phyloP scores from a whole-genome alignment of 2,113 vertebrate genomes.

The Brachypodius melanocephalos region DNA sequence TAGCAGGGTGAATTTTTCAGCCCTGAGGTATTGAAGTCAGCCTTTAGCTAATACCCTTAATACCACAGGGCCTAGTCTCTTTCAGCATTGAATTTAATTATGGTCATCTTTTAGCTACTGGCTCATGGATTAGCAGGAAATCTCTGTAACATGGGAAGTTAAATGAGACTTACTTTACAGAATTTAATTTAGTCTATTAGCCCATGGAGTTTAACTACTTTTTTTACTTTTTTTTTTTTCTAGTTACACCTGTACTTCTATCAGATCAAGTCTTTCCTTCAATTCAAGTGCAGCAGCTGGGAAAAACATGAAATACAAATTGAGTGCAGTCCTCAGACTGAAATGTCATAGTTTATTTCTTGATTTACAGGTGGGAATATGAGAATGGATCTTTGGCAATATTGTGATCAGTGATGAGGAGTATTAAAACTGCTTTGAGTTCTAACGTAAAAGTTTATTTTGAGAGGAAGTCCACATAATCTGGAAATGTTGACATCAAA shows the following conservation, averaged over 20 bases:
- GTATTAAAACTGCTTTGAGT: neutral
- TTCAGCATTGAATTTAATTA: neutral
- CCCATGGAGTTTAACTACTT: neutral
- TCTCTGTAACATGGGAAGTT: neutral
- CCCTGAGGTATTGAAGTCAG: neutral
- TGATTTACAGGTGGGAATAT: conserved; percentile 82
- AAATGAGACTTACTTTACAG: neutral
- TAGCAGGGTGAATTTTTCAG: neutral
- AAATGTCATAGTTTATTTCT: conserved; percentile 84
- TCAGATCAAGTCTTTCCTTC: conserved; percentile 85
- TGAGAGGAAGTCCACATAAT: neutral
- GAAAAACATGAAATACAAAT: conserved; percentile 81
- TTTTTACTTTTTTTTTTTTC: neutral
- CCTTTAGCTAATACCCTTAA: neutral
- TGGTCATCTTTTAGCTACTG: neutral
- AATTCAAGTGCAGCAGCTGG: conserved; percentile 73
- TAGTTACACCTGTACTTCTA: conserved; percentile 84
- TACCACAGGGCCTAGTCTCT: neutral
- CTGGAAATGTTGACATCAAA: neutral
- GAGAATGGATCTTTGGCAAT: neutral
- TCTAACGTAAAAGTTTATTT: neutral
- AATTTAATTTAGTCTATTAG: neutral
- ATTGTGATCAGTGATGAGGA: neutral
- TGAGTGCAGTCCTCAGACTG: conserved; percentile 79
- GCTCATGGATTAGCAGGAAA: neutral